A percentile compares a stretch with the other conserved stretches of the same genome.
Evolutionary conservation across 1,140 invertebrate species (phyloP).

Genomic region (Aphelinus certus): DNA sequence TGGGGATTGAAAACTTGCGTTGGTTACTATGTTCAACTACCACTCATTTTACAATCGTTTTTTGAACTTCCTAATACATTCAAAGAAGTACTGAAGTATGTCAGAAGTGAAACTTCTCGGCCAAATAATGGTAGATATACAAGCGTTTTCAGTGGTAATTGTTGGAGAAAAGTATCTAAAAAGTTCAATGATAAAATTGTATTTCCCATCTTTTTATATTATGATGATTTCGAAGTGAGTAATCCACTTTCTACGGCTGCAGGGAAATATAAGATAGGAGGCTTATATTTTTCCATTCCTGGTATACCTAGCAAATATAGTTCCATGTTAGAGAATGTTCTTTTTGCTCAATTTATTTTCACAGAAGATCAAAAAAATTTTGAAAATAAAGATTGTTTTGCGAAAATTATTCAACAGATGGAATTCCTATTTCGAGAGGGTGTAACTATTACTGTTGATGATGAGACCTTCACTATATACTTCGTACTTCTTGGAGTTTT

Average conservation of each 20-base stretch:
- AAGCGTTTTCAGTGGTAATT: no score
- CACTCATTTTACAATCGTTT: no score
- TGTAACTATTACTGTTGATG: conserved; percentile 36
- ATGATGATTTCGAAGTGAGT: no score
- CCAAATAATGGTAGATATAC: no score
- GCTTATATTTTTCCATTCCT: conserved; percentile 35
- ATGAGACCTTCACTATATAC: conserved; percentile 27
- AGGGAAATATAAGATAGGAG: conserved; percentile 42
- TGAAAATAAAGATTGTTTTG: conserved; percentile 40
- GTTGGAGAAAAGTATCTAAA: conserved; percentile 28
- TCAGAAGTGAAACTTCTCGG: no score
- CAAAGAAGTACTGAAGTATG: no score
- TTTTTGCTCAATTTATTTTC: conserved; percentile 41
- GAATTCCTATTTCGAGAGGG: conserved; percentile 33
- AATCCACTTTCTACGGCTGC: conserved; percentile 32
- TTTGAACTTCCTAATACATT: no score
- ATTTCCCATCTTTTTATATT: conserved; percentile 36
- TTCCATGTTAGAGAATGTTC: conserved; percentile 38
- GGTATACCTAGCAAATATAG: conserved; percentile 33
- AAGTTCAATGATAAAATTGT: conserved; percentile 36
- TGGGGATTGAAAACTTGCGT: no score
- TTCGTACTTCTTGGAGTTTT: conserved; percentile 43
- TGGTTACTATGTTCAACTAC: no score
- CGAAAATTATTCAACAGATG: conserved; percentile 30
- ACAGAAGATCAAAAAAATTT: conserved; percentile 36